Evolutionary conservation across 2,888 invertebrate genomes (phyloP), one percentile per base, ranked within the genome.

Genomic region (Zaprionus bogoriensis): DNA sequence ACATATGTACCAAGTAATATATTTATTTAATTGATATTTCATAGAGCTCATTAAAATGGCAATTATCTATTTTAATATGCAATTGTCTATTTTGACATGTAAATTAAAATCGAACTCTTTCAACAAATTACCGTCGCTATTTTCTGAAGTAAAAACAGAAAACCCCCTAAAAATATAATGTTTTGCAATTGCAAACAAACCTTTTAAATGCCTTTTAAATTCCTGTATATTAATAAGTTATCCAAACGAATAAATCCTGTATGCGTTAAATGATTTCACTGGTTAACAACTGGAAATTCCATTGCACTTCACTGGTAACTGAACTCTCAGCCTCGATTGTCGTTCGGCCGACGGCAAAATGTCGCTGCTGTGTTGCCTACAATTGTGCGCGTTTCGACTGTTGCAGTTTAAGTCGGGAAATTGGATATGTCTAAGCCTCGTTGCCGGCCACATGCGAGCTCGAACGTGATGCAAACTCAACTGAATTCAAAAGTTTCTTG

Each of bases 391-490:
- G 64, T 61, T 59, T 50, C 32, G 45, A 32, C 38, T 60, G 30
- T 36, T 38, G 36, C 25, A 60, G 5, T 51, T 27, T 17, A 47
- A 25, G 30, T 39, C 36, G 62, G 38, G 22, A 54, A 57, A 48
- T 23, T 39, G 44, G 54, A 14, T n/a, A 47, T 57, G 45, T 50
- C 39, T 41, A 14, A 12, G 46, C 54, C 47, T 20, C 48, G 48
- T 41, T 50, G 32, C 32, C 42, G 52, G 55, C 54, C 60, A 54
- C 71, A 78, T 82, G 74, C 70, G 80, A 71, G 69, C 88, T 69
- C 68, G 65, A 62, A 68, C 72, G 80, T 78, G 81, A 74, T 76
- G 69, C 74, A 86, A 86, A 74, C 83, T 83, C 67, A 77, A 86
- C 88, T 86, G 78, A 85, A 73, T 65, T 74, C 60, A 67, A 83